phyloP scores from a whole-genome alignment of 2,113 vertebrate genomes.

The Pipa parva region DNA sequence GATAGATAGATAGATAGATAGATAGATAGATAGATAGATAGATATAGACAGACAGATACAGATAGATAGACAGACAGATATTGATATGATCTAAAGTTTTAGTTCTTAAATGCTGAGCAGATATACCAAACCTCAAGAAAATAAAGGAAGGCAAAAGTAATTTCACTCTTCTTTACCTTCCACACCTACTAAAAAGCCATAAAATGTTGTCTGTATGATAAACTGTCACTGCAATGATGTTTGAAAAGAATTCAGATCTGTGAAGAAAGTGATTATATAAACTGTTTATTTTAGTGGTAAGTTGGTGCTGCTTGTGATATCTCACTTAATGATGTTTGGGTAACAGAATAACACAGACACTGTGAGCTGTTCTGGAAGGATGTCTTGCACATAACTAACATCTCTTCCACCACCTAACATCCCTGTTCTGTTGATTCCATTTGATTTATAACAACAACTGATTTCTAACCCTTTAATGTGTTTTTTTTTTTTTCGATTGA shows the following conservation, averaged over 20 bases:
- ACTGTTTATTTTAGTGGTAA: conserved; percentile 18
- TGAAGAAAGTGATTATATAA: conserved; percentile 6
- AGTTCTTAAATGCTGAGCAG: neutral
- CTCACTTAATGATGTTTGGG: conserved; percentile 19
- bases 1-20: no score
- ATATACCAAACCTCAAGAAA: neutral
- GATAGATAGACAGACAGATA: no score
- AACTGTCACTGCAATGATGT: neutral
- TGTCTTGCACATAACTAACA: conserved; percentile 19
- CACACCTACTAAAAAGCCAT: neutral
- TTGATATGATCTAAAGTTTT: neutral
- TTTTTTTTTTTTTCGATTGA: neutral
- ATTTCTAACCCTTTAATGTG: neutral
- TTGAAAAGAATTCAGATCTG: neutral
- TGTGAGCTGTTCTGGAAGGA: conserved; percentile 13
- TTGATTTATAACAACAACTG: conserved; percentile 11
- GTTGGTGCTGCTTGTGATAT: conserved; percentile 6
- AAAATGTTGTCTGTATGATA: neutral
- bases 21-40: no score
- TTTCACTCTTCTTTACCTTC: neutral
- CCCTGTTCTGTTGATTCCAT: neutral
- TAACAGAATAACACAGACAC: conserved; percentile 16
- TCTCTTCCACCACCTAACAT: conserved; percentile 21
- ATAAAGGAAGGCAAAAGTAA: neutral
- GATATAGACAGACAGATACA: no score